Percentiles rank a stretch among this genome's conserved stretches.
These are phyloP conservation scores for Podotricha telesiphe DNA, from an alignment of 2,888 invertebrate genomes.

Conservation along the genomic window DNA sequence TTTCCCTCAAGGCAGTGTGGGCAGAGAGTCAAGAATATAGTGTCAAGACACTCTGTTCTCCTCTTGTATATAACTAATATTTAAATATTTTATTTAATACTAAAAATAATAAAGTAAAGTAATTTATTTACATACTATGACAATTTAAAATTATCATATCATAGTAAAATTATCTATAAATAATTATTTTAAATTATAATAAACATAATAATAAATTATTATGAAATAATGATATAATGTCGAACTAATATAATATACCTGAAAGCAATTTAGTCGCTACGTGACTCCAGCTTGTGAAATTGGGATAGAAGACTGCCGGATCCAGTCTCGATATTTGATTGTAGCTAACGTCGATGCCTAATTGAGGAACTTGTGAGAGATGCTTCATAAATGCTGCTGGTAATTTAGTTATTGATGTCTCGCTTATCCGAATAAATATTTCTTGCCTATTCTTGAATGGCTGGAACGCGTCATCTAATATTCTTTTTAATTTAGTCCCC, in stretches of 20 bases:
- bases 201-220: neutral
- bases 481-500: constrained; percentile 88
- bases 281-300: constrained; percentile 93
- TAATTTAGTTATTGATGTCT: constrained; percentile 90
- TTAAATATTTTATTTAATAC: neutral
- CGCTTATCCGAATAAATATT: constrained; percentile 89
- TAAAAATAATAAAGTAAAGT: too few relatives aligned
- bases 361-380: constrained; percentile 90
- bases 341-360: constrained; percentile 91
- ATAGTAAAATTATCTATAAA: too few relatives aligned
- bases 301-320: constrained; percentile 93
- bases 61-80: too few relatives aligned
- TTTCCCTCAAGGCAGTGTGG: too few relatives aligned
- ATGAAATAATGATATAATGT: neutral
- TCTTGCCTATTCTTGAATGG: constrained; percentile 90
- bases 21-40: too few relatives aligned
- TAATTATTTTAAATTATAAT: neutral
- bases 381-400: constrained; percentile 91
- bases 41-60: too few relatives aligned
- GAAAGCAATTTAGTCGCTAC: constrained; percentile 93
- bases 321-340: constrained; percentile 91
- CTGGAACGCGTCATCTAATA: constrained; percentile 90
- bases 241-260: constrained; percentile 77
- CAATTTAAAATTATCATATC: too few relatives aligned
- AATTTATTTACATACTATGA: too few relatives aligned